Evolutionary conservation across 2,797 vertebrate genomes (phyloP).

Genomic region (Oophaga sylvatica): DNA sequence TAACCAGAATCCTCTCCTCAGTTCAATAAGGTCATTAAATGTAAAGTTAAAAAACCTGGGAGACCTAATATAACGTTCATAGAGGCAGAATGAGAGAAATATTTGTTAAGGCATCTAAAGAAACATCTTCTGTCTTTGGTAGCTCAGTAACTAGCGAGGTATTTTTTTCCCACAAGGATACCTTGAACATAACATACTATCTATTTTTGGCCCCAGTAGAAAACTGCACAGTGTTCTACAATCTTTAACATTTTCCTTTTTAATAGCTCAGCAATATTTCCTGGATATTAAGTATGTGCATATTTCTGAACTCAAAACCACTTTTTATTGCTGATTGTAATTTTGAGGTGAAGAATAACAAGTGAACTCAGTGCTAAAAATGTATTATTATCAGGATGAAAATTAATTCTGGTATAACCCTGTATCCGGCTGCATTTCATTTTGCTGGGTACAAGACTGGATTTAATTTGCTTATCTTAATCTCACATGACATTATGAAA

Average conservation of each 20-base stretch:
- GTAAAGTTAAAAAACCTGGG: background rate
- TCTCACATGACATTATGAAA: slow-evolving; percentile 65
- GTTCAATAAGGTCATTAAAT: background rate
- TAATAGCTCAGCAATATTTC: slow-evolving; percentile 41
- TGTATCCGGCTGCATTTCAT: slow-evolving; percentile 45
- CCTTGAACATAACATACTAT: background rate
- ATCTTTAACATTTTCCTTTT: slow-evolving; percentile 41
- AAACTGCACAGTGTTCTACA: slow-evolving; percentile 14
- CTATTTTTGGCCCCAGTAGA: slow-evolving; percentile 2
- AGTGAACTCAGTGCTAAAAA: slow-evolving; percentile 17
- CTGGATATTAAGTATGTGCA: slow-evolving; percentile 13
- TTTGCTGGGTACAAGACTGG: slow-evolving; percentile 34
- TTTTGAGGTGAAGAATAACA: slow-evolving; percentile 47
- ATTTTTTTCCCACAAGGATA: slow-evolving; percentile 10
- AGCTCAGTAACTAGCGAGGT: background rate
- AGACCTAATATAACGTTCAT: too few species aligned
- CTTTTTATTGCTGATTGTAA: slow-evolving; percentile 36
- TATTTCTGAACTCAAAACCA: slow-evolving; percentile 19
- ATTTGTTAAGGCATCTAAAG: slow-evolving; percentile 6
- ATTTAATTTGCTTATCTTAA: slow-evolving; percentile 64
- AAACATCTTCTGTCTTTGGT: background rate
- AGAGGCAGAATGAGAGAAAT: background rate
- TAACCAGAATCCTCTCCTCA: background rate
- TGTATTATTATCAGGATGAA: background rate
- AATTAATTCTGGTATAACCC: slow-evolving; percentile 26